Evolutionary conservation across 2,888 invertebrate genomes (phyloP).

Genomic region (Papilio gigon): DNA sequence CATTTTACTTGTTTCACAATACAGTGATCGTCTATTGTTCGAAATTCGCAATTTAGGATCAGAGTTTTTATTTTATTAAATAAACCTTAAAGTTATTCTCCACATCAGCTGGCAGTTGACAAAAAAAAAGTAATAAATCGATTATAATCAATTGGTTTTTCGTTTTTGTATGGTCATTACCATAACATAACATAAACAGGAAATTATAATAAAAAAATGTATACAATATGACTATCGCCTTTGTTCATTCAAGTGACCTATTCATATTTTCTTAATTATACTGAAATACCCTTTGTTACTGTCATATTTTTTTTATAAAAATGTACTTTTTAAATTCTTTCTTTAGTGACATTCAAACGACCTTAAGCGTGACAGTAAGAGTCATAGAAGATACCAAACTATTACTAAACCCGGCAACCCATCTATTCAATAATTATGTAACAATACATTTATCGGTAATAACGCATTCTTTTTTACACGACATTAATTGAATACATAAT

Average conservation of each 20-base stretch:
- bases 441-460: too few species aligned
- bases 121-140: too few species aligned
- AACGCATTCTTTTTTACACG: too few species aligned
- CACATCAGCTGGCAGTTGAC: too few species aligned
- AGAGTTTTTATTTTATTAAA: too few species aligned
- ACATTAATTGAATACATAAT: neutral
- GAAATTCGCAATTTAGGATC: too few species aligned
- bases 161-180: neutral
- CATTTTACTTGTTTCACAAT: too few species aligned
- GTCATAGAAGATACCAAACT: neutral
- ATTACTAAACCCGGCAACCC: neutral
- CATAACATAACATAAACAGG: neutral
- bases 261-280: neutral
- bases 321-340: neutral
- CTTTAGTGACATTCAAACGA: too few species aligned
- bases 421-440: too few species aligned
- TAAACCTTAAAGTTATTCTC: too few species aligned
- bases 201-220: neutral
- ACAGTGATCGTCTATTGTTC: too few species aligned
- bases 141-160: neutral
- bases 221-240: neutral
- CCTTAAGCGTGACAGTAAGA: neutral
- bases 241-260: neutral
- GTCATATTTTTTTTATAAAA: neutral
- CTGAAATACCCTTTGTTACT: neutral